A percentile compares a stretch with the other conserved stretches of the same genome.
These are phyloP conservation scores for Nymphalis polychloros DNA, from an alignment of 2,888 invertebrate species.

Conservation along the genomic window DNA sequence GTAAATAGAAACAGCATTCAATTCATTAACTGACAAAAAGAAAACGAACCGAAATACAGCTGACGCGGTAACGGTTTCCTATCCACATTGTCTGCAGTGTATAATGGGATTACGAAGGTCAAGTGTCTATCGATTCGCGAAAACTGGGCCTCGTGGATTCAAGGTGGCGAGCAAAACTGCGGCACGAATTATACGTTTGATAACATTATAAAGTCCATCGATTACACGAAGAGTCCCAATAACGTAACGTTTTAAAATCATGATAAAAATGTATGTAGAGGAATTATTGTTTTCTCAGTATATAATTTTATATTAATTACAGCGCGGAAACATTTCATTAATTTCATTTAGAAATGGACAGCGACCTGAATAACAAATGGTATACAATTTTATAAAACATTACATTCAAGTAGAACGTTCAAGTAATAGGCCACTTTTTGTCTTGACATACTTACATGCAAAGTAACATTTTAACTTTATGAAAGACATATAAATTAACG, in stretches of 20 bases:
- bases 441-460: constrained; percentile 21
- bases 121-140: constrained; percentile 42
- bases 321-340: not conserved
- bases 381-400: constrained; percentile 14
- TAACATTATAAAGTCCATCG: not conserved
- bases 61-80: constrained; percentile 37
- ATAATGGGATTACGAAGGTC: constrained; percentile 42
- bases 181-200: constrained; percentile 8
- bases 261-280: too few species aligned
- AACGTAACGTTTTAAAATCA: too few species aligned
- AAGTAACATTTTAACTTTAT: constrained; percentile 18
- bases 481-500: constrained; percentile 12
- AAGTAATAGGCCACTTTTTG: constrained; percentile 25
- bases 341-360: constrained; percentile 17
- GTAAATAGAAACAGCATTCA: not conserved
- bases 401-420: constrained; percentile 19
- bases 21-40: constrained; percentile 11
- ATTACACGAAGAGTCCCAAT: too few species aligned
- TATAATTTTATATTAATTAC: not conserved
- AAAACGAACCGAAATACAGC: constrained; percentile 26
- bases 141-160: constrained; percentile 34
- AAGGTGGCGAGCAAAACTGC: constrained; percentile 30
- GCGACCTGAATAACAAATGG: constrained; percentile 14
- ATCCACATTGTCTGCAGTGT: constrained; percentile 41
- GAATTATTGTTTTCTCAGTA: too few species aligned